Percentiles rank a stretch among this genome's conserved stretches.
Conservation (phyloP, 2,113 vertebrate genomes). For the Merops nubicus region DNA sequence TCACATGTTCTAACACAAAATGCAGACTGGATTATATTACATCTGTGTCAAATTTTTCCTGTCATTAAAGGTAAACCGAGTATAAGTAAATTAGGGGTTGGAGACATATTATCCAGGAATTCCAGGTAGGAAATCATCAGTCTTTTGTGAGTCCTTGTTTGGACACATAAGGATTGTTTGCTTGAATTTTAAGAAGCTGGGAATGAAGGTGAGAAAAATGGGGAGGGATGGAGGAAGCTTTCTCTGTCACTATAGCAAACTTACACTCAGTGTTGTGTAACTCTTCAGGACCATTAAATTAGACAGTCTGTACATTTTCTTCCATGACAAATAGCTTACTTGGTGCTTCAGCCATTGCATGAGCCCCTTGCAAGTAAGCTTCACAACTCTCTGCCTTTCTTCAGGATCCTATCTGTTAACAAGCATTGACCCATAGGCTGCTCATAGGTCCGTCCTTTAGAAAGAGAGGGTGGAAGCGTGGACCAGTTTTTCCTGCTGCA, state of each 20-base stretch:
- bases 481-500: not conserved
- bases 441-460: not conserved
- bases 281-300: not conserved
- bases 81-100: not conserved
- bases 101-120: not conserved
- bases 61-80: not conserved
- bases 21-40: not conserved
- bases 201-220: not conserved
- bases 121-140: not conserved
- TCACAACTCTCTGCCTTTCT: not conserved
- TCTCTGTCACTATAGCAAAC: not conserved
- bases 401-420: not conserved
- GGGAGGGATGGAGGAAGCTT: not conserved
- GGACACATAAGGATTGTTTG: not conserved
- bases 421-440: not conserved
- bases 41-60: not conserved
- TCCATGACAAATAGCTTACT: not conserved
- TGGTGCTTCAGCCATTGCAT: not conserved
- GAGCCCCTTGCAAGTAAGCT: not conserved
- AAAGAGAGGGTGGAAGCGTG: not conserved
- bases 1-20: not conserved
- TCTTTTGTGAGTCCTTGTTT: not conserved
- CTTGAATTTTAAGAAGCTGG: not conserved
- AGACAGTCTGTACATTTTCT: not conserved
- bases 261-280: not conserved